Evolutionary conservation across 2,888 invertebrate species (phyloP), one percentile per base, ranked within the genome.

Genomic region (Drosophila pseudotalamancana): DNA sequence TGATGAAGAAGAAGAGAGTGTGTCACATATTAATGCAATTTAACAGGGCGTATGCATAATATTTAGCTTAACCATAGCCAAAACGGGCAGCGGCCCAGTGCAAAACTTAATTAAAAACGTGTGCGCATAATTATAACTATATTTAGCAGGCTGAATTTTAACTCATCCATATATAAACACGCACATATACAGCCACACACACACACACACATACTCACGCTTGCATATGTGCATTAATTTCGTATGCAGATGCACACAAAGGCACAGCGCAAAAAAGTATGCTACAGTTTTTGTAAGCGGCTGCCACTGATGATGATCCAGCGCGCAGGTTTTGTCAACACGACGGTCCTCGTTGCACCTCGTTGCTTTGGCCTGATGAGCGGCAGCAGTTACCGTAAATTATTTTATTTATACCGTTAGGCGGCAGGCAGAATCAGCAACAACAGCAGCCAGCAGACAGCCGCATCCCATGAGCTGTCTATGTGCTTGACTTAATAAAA

Each of bases 401-500:
- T 82, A 80, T 82, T 85, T 80, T 83, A 81, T 86, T 74, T 74
- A 78, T 81, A 70, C 72, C 75, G 77, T 73, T 76, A 74, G 78
- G 6, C 8, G 51, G 34, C 60, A 29, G 43, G 6, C 31, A 14
- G 57, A 23, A 68, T 51, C 48, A 55, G 42, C 42, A 39, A n/a
- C 48, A 23, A 16, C 42, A 27, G 6, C 68, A 37, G 23, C 57
- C 57, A 51, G 25, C 62, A 37, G 50, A n/a, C 59, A 59, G 63
- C 43, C 46, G 61, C 62, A 71, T 75, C 59, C 73, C 49, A 61
- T 45, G 59, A 55, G 67, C 73, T 85, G 77, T 76, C 74, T 71
- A 72, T 87, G 87, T 83, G 83, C 87, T 86, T 83, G 83, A 83
- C 86, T 83, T 86, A 83, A 83, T 83, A 83, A 83, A 83, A 81